Base-by-base conservation (phyloP, 2,888 invertebrate species). In the Silvanus unidentatus region DNA sequence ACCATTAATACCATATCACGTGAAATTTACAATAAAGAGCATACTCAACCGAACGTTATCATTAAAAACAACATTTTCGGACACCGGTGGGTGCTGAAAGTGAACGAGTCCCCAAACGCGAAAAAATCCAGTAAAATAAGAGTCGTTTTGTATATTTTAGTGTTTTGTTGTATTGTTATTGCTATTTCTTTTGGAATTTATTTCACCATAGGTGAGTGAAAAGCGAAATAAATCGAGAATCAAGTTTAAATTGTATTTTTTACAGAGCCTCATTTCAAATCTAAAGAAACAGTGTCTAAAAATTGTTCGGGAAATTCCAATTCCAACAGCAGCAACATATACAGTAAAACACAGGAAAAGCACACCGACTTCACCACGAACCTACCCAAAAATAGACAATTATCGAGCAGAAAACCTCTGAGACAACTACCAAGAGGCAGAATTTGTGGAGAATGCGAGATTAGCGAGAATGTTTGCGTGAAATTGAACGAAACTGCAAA, bases 31-130 rank as follows among this genome's bases (percentile, higher is more conserved):
- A 59, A 63, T 29, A 65, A 65, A 34, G 44, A 50, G 36, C 48
- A 54, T 39, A 60, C 63, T 44, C 59, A 52, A 43, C n/a, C n/a
- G n/a, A 63, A 65, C n/a, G 15, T 60, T 9, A 53, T 69, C 27
- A 69, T 70, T 10, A 69, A 66, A 51, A 65, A 59, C 44, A 70
- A 69, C 42, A 54, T 71, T 29, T 70, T 71, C 48, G 68, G 71
- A 2, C 67, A 68, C 32, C 60, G 59, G 49, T 71, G 70, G 69
- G 65, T 71, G n/a, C 45, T 71, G 45, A 66, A 65, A 49, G 63
- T 71, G 22, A 71, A 71, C 54, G 69, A 71, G 46, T 53, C 46
- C 16, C 16, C 51, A 14, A 49, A 42, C 11, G 6, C 44, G 16
- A 39, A 36, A 16, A 45, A 44, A 35, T n/a, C 22, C 37, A 39